Percentiles rank a stretch among this genome's conserved stretches.
Evolutionary conservation across 2,888 invertebrate genomes (phyloP).

Genomic region (Oxyscelio sp.): DNA sequence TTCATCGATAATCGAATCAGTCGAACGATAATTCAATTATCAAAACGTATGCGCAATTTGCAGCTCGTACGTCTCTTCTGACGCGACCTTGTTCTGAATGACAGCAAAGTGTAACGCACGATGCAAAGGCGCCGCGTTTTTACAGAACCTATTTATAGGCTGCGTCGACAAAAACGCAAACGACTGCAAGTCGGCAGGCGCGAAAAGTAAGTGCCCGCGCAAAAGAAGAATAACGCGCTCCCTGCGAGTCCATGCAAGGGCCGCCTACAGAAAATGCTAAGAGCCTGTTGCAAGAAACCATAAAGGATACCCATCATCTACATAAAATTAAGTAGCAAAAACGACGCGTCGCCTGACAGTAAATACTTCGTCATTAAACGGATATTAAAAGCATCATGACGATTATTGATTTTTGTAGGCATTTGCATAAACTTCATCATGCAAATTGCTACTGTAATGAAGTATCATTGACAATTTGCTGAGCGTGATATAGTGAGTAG

Average conservation of each 20-base stretch:
- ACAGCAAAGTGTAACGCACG: conserved; percentile 63
- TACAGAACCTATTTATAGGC: conserved; percentile 66
- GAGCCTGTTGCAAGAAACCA: conserved; percentile 48
- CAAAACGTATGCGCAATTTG: conserved; percentile 28
- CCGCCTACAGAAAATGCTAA: conserved; percentile 54
- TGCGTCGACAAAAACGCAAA: conserved; percentile 62
- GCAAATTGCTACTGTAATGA: conserved; percentile 44
- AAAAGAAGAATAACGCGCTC: conserved; percentile 40
- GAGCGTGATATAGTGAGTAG: conserved; percentile 20
- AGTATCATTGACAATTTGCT: conserved; percentile 53
- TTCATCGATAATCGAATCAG: too few species aligned
- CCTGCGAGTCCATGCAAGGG: conserved; percentile 41
- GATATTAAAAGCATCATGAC: conserved; percentile 43
- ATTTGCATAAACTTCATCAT: conserved; percentile 47
- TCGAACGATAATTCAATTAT: conserved; percentile 46
- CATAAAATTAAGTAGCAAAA: conserved; percentile 61
- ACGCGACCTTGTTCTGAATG: conserved; percentile 64
- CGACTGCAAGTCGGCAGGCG: conserved; percentile 45
- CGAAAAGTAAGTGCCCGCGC: conserved; percentile 51
- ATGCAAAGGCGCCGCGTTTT: conserved; percentile 61
- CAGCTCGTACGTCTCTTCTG: conserved; percentile 33
- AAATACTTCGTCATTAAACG: conserved; percentile 58
- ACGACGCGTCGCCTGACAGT: conserved; percentile 37
- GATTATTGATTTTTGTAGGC: conserved; percentile 46
- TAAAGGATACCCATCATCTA: conserved; percentile 64